A percentile compares a stretch with the other conserved stretches of the same genome.
Conservation (phyloP, 2,797 vertebrate genomes). For the Rhinatrema bivittatum region DNA sequence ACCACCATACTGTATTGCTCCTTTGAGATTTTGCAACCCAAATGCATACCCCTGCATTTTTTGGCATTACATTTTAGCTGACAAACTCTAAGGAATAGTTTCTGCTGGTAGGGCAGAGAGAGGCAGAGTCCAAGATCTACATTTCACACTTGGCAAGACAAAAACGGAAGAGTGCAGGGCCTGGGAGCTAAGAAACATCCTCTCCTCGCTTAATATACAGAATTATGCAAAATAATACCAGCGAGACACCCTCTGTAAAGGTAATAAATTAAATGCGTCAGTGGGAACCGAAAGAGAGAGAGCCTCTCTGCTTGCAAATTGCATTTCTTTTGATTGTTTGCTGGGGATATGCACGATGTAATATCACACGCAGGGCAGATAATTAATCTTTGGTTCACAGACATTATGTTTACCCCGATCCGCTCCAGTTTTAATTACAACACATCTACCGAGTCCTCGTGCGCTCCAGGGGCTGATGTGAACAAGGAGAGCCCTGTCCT, state of each 20-base stretch:
- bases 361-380: slow-evolving; percentile 14
- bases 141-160: slow-evolving; percentile 17
- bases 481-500: no score
- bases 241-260: slow-evolving; percentile 24
- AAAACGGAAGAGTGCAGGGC: slow-evolving; percentile 6
- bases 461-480: no score
- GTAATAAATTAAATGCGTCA: slow-evolving; percentile 22
- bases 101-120: no score
- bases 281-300: slow-evolving; percentile 14
- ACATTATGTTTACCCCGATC: slow-evolving; percentile 4
- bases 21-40: no score
- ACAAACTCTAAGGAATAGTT: no score
- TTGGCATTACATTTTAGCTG: no score
- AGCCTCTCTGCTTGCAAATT: slow-evolving; percentile 28
- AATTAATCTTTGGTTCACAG: slow-evolving; percentile 32
- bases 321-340: slow-evolving; percentile 46
- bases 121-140: slow-evolving; percentile 3
- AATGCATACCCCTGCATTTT: no score
- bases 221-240: slow-evolving; percentile 23
- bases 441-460: neutral
- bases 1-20: no score
- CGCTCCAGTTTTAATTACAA: slow-evolving; percentile 18
- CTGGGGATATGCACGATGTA: slow-evolving; percentile 18
- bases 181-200: slow-evolving; percentile 16
- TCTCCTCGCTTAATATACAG: slow-evolving; percentile 17